Conservation (phyloP, 2,113 vertebrate genomes). For the Ophiodon elongatus region DNA sequence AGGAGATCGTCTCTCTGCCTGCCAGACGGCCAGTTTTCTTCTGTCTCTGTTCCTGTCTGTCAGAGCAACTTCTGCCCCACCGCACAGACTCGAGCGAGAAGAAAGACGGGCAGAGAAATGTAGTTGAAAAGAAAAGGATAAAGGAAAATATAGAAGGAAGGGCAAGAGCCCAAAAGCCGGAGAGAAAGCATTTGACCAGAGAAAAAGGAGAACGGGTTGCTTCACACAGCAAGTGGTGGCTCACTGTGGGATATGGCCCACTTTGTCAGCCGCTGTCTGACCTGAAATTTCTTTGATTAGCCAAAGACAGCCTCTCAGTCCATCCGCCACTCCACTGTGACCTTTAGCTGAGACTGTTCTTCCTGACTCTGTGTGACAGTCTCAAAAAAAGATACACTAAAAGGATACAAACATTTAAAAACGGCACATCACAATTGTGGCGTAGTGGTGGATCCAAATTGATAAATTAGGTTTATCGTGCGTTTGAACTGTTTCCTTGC, state of each 20-base stretch:
- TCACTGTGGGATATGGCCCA: constrained; percentile 39
- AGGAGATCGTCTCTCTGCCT: constrained; percentile 26
- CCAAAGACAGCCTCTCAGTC: constrained; percentile 25
- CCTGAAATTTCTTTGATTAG: constrained; percentile 48
- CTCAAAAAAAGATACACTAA: not conserved
- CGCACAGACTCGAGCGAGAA: not conserved
- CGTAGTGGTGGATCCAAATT: not conserved
- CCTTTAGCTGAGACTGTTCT: constrained; percentile 41
- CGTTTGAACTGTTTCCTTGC: not conserved
- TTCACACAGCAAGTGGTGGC: constrained; percentile 29
- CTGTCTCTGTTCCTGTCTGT: constrained; percentile 32
- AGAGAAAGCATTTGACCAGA: constrained; percentile 6
- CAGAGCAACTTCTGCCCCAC: constrained; percentile 25
- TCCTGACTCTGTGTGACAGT: not conserved
- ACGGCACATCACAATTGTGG: rapidly evolving
- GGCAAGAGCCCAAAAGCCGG: not conserved
- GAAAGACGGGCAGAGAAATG: not conserved
- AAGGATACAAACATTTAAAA: not conserved
- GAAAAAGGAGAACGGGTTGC: constrained; percentile 10
- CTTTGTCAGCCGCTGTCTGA: constrained; percentile 56
- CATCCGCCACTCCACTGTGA: constrained; percentile 46
- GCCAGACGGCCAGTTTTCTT: constrained; percentile 14
- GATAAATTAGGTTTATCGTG: not conserved
- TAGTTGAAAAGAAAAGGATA: not conserved
- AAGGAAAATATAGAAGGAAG: not conserved